phyloP scores from a whole-genome alignment of 1,140 invertebrate species.

The Sycobia sp. region DNA sequence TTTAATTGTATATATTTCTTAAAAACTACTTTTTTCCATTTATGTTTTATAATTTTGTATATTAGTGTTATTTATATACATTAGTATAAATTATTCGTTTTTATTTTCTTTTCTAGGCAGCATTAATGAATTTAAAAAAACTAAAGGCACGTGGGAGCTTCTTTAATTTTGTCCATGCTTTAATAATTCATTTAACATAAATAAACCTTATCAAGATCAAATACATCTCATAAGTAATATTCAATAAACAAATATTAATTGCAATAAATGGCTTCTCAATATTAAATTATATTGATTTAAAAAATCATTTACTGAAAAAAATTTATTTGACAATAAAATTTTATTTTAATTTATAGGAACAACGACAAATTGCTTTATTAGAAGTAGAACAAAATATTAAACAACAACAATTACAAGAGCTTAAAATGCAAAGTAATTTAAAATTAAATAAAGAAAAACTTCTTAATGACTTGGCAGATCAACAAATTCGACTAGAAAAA shows the following conservation, averaged over 20 bases:
- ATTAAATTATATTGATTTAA: conserved; percentile 2
- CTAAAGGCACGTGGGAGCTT: conserved; percentile 67
- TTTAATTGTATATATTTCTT: not conserved
- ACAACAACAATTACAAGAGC: conserved; percentile 62
- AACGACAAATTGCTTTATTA: conserved; percentile 61
- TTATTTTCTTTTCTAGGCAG: conserved; percentile 65
- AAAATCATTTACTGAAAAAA: conserved; percentile 1
- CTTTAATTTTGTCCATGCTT: conserved; percentile 35
- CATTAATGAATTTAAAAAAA: conserved; percentile 66
- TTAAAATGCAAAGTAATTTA: conserved; percentile 60
- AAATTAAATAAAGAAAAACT: conserved; percentile 66
- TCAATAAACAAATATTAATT: not conserved
- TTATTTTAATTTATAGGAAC: conserved; percentile 53
- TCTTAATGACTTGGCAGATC: conserved; percentile 66
- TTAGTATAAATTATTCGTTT: conserved; percentile 36
- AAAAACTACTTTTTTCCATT: not conserved
- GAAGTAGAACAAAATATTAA: conserved; percentile 64
- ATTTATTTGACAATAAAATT: conserved; percentile 8
- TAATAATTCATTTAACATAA: conserved; percentile 15
- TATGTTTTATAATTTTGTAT: not conserved
- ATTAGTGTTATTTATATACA: conserved; percentile 3
- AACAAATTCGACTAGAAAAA: conserved; percentile 68
- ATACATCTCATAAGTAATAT: not conserved
- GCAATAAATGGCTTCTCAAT: not conserved
- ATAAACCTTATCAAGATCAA: conserved; percentile 25